Percentiles rank a stretch among this genome's conserved stretches.
Conservation (phyloP, 2,797 vertebrate genomes). For the Xiphophorus birchmanni region DNA sequence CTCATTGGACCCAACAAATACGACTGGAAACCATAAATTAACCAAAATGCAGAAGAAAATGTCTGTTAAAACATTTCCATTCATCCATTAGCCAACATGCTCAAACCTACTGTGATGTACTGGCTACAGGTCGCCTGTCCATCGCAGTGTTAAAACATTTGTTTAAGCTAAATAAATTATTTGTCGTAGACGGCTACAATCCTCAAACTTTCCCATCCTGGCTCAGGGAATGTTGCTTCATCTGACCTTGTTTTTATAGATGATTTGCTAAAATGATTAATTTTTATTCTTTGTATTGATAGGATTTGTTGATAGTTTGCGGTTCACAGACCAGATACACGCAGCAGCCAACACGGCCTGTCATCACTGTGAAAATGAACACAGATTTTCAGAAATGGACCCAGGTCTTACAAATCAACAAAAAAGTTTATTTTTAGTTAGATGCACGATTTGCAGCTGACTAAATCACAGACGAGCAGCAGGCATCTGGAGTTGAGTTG, state of each 20-base stretch:
- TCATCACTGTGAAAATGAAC: not conserved
- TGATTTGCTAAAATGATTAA: not conserved
- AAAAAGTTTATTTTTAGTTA: not conserved
- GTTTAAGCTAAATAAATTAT: not conserved
- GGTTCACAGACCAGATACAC: not conserved
- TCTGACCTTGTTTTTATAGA: not conserved
- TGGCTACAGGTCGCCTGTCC: too few relatives aligned
- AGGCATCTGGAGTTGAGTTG: not conserved
- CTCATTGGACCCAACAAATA: not conserved
- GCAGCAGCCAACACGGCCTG: not conserved
- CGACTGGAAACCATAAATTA: not conserved
- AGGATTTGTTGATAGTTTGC: not conserved
- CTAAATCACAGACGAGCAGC: not conserved
- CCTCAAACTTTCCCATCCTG: not conserved
- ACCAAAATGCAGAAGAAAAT: not conserved
- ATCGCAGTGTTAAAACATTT: too few relatives aligned
- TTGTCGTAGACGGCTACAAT: not conserved
- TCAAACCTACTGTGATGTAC: too few relatives aligned
- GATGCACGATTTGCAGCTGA: not conserved
- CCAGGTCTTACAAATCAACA: not conserved
- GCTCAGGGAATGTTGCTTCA: not conserved
- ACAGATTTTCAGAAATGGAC: not conserved
- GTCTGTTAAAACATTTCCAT: too few relatives aligned
- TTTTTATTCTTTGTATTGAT: not conserved
- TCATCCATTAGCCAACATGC: too few relatives aligned